Base-by-base conservation (phyloP, 1,140 invertebrate species). In the Eupristina koningsbergeri region DNA sequence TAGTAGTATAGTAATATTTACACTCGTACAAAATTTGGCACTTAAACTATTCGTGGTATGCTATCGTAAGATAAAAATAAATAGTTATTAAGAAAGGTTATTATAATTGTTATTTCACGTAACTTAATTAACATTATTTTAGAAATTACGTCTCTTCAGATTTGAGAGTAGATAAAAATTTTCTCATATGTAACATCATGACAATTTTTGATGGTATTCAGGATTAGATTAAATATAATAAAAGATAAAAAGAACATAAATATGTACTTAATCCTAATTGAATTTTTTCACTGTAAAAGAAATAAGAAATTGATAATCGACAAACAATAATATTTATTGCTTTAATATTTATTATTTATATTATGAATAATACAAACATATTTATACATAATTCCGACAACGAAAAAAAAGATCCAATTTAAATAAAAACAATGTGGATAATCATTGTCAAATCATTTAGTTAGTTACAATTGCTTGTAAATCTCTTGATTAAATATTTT, bases 221-320 rank as follows among this genome's bases (percentile, higher is more conserved):
- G 47, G 74, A 76, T 76, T 75, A 75, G 45, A 75, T 75, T 76
- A 31, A 31, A 31, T 64, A 34, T 34, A 31, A 31, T 31, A 3
- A 64, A 34, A 64, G 8, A 34, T 29, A 31, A 64, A 34, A 34
- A 64, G n/a, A 64, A 64, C 29, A 9, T 64, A 64, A 64, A 64
- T 64, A 64, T 15, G 29, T 34, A 64, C n/a, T 31, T 64, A 61
- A 8, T 11, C 58, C 17, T 13, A 31, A 64, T 64, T 64, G 13
- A 64, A 58, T 58, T 58, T 26, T 58, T 58, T 22, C 17, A 50
- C 47, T 9, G 17, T 50, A 50, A 15, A 50, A 50, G 47, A 17
- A 50, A 50, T 17, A 26, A 58, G 53, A 58, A 26, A 26, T 58
- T 58, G 26, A 58, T 26, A 26, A 26, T 58, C 9, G 26, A 26